These are phyloP conservation scores for Eurystomus gularis DNA, from an alignment of 2,113 vertebrate genomes.

Conservation along the genomic window DNA sequence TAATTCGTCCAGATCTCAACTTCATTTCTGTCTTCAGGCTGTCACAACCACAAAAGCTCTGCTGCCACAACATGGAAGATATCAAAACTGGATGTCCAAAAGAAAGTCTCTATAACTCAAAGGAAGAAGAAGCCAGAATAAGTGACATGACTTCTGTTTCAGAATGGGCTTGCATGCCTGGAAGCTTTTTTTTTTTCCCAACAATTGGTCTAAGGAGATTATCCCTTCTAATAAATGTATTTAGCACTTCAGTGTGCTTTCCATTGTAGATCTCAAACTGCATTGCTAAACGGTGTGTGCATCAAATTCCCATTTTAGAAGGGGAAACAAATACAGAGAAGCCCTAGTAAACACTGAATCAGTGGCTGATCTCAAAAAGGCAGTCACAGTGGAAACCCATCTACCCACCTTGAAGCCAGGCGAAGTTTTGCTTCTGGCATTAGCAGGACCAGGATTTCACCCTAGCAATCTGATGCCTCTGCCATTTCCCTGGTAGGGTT, in stretches of 20 bases:
- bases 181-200: neutral
- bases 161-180: neutral
- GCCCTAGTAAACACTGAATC: neutral
- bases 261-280: neutral
- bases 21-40: neutral
- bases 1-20: neutral
- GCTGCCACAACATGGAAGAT: neutral
- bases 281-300: neutral
- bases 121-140: neutral
- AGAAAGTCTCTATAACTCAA: neutral
- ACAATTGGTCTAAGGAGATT: neutral
- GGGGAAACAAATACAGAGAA: neutral
- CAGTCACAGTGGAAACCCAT: neutral
- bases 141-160: neutral
- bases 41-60: neutral
- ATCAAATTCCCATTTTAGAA: neutral
- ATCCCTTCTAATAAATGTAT: neutral
- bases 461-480: neutral
- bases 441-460: neutral
- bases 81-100: neutral
- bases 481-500: neutral
- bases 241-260: neutral
- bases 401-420: neutral
- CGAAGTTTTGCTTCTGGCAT: neutral
- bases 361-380: neutral